A percentile compares a stretch with the other conserved stretches of the same genome.
Evolutionary conservation across 1,140 invertebrate species (phyloP).

Genomic region (Camponotus vicinus): DNA sequence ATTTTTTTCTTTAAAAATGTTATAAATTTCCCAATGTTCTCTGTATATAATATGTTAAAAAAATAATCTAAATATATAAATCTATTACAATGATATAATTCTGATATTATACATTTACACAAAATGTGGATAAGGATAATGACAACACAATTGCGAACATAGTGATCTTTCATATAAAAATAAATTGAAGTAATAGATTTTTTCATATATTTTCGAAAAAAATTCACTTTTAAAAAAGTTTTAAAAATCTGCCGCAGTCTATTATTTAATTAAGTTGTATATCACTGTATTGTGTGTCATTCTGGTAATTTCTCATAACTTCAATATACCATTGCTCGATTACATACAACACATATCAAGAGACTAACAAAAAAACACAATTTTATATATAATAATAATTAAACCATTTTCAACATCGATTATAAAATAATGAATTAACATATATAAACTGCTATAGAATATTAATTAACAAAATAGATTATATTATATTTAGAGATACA

Average conservation of each 20-base stretch:
- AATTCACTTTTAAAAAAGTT: background rate
- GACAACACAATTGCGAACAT: background rate
- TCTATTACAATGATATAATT: no score
- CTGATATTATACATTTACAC: background rate
- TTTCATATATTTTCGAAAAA: background rate
- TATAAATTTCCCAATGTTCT: no score
- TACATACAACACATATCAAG: conserved; percentile 25
- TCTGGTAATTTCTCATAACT: conserved; percentile 17
- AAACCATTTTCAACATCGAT: background rate
- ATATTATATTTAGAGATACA: background rate
- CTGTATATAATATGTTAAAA: no score
- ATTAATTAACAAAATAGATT: conserved; percentile 33
- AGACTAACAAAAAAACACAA: conserved; percentile 18
- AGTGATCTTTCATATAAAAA: background rate
- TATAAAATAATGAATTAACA: conserved; percentile 9
- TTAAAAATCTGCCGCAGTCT: background rate
- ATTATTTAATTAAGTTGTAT: background rate
- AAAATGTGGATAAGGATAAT: background rate
- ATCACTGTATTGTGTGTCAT: background rate
- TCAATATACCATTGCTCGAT: conserved; percentile 8
- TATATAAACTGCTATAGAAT: conserved; percentile 1
- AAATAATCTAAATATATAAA: no score
- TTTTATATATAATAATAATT: background rate
- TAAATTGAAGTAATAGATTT: background rate
- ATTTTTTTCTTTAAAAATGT: no score